Base-by-base conservation (phyloP, 2,797 vertebrate species). In the Pangasius sanitwongsei region DNA sequence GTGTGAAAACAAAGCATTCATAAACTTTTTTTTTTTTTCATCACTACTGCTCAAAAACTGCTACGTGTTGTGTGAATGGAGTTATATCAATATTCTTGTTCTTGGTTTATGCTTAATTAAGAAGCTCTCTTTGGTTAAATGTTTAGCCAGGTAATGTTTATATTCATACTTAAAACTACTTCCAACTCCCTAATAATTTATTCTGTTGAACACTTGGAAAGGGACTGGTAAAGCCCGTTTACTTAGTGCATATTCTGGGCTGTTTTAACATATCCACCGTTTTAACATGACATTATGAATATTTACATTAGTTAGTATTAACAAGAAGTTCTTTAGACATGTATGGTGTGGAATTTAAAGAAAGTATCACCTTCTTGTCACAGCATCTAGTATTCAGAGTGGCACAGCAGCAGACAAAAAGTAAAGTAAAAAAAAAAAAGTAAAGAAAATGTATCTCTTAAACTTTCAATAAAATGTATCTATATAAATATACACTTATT, bases 1-100 rank as follows among this genome's bases (percentile, higher is more conserved):
- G 57, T 89, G 65, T 83, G 78, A 89, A 87, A 61, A 48, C 85
- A 57, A 82, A 87, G 31, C 67, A 13, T 85, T 89, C 20, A 72
- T 70, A 78, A 80, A 89, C 55, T 9, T 50, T 41, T 41, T 41
- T 41, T 86, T 81, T 28, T 34, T n/a, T 50, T n/a, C 13, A 41
- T 74, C 75, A 74, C 55, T 34, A 18, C n/a, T 48, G 16, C 28
- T 25, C 28, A 16, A 50, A 85, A 57, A 80, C 37, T 16, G 8
- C 34, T 57, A 7, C 28, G 8, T 55, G 2, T 78, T 18, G 13
- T 74, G 28, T 83, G 57, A 48, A 48, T 88, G 23, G n/a, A 53
- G 20, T 34, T 50, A 4, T 48, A 44, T 18, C 50, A 16, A 37
- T 55, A 41, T 82, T 69, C 3, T 69, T 67, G 16, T 57, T 18